A percentile compares a stretch with the other conserved stretches of the same genome.
Evolutionary conservation across 2,888 invertebrate species (phyloP).

Genomic region (Clitarchus hookeri): DNA sequence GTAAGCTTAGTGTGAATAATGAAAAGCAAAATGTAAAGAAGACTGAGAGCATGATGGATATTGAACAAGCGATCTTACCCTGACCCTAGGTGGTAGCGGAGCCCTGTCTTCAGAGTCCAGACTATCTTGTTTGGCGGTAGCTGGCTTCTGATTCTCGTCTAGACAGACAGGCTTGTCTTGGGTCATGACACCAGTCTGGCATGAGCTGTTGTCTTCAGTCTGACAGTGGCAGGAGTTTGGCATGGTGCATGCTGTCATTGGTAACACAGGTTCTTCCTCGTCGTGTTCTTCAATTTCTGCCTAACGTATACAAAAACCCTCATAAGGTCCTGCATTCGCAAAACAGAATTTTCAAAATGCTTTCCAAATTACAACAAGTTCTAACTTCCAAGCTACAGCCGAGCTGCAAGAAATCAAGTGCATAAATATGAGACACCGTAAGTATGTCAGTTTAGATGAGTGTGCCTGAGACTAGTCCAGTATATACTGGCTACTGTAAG

Average conservation of each 20-base stretch:
- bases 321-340: no score
- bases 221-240: constrained; percentile 29
- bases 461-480: no score
- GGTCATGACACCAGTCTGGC: not conserved
- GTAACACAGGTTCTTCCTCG: constrained; percentile 31
- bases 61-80: constrained; percentile 27
- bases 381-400: no score
- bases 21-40: no score
- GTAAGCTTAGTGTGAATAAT: no score
- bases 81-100: constrained; percentile 29
- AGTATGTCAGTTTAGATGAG: no score
- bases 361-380: no score
- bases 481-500: no score
- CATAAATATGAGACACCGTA: no score
- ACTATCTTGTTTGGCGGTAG: constrained; percentile 17
- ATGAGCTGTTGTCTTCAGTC: not conserved
- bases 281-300: constrained; percentile 38
- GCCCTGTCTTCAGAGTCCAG: constrained; percentile 34
- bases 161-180: constrained; percentile 11
- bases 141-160: constrained; percentile 31
- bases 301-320: constrained; percentile 4
- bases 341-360: no score
- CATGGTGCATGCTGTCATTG: constrained; percentile 21
- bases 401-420: no score
- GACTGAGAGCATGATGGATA: not conserved